Evolutionary conservation across 2,113 vertebrate species (phyloP).

Genomic region (Cygnus atratus): DNA sequence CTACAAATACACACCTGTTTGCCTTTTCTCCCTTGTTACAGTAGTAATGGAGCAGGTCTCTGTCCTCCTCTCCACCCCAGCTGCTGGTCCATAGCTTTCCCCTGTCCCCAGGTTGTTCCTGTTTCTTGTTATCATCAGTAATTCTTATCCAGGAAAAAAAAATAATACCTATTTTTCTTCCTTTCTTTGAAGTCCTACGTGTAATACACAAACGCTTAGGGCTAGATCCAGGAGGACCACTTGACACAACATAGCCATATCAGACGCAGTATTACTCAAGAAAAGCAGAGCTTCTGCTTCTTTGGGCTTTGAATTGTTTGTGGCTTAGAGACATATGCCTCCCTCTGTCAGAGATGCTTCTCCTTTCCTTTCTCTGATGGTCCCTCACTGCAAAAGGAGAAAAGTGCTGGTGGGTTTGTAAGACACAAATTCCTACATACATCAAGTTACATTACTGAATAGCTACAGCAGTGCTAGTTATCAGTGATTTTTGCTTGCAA

Average conservation of each 20-base stretch:
- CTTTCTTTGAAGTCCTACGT: background rate
- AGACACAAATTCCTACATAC: background rate
- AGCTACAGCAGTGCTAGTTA: conserved; percentile 33
- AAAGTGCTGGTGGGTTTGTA: background rate
- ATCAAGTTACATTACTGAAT: background rate
- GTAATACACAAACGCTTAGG: background rate
- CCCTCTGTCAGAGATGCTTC: background rate
- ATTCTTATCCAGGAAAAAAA: background rate
- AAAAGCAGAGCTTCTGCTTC: background rate
- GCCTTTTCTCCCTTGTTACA: background rate
- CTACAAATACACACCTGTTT: background rate
- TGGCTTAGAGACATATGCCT: background rate
- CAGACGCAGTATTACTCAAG: background rate
- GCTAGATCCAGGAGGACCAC: background rate
- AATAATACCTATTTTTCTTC: background rate
- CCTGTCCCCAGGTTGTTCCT: background rate
- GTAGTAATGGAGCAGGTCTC: background rate
- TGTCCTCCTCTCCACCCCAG: background rate
- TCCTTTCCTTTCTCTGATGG: background rate
- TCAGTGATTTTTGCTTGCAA: conserved; percentile 31
- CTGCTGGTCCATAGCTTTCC: background rate
- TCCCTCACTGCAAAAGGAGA: background rate
- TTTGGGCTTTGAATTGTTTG: background rate
- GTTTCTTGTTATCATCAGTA: background rate
- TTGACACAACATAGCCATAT: background rate